These are phyloP conservation scores for Proteles cristata DNA, from an alignment of 2,113 vertebrate genomes.

Conservation along the genomic window DNA sequence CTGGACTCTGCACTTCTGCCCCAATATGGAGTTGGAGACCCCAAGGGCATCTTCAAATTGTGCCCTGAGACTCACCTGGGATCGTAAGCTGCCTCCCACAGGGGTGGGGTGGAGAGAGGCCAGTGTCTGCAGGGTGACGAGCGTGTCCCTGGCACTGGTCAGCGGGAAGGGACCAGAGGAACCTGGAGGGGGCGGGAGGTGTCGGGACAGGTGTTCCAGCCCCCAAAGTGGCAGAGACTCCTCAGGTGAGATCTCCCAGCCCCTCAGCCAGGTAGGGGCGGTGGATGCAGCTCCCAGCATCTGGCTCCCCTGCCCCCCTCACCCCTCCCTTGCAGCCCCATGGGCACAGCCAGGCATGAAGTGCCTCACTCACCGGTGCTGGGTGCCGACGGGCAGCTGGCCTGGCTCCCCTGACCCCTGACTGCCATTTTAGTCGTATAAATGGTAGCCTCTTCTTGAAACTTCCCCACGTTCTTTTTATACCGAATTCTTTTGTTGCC, in stretches of 20 bases:
- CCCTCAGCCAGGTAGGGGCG: background rate
- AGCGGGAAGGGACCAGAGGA: constrained; percentile 80
- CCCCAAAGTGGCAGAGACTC: background rate
- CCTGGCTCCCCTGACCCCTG: constrained; percentile 90
- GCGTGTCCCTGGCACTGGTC: constrained; percentile 72
- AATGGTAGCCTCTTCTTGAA: constrained; percentile 94
- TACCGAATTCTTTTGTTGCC: constrained; percentile 96
- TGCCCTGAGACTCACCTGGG: constrained; percentile 69
- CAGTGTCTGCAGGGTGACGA: constrained; percentile 77
- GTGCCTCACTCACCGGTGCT: constrained; percentile 87
- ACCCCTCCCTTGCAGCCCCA: background rate
- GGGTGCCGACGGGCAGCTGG: constrained; percentile 91
- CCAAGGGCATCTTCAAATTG: background rate
- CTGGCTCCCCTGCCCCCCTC: background rate
- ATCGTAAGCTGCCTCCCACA: constrained; percentile 68
- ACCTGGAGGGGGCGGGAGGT: constrained; percentile 53
- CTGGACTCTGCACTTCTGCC: background rate
- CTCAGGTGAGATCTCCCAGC: background rate
- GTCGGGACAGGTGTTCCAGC: background rate
- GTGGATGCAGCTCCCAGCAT: background rate
- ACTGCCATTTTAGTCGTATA: constrained; percentile 92
- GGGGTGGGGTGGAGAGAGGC: constrained; percentile 76
- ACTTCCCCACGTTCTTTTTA: constrained; percentile 96
- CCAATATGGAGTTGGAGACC: background rate
- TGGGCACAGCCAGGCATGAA: rapidly evolving